These are phyloP conservation scores for Entosphenus tridentatus DNA, from an alignment of 2,113 vertebrate species.

Conservation along the genomic window DNA sequence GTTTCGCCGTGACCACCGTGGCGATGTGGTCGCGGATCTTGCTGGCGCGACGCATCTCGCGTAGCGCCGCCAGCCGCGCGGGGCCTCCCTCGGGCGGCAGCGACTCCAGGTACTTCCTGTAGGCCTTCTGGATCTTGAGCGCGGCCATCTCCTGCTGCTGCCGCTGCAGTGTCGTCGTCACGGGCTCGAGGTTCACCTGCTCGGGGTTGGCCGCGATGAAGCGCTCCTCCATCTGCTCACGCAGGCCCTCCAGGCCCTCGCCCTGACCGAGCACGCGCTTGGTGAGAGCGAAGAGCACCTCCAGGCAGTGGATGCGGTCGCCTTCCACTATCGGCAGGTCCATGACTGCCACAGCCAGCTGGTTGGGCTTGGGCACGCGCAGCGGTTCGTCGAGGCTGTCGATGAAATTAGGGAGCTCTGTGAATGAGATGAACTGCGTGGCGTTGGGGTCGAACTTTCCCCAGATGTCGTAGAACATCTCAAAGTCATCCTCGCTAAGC, in stretches of 20 bases:
- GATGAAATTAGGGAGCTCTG: slow-evolving; percentile 29
- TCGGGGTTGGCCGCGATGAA: slow-evolving; percentile 29
- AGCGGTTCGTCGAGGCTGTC: slow-evolving; percentile 25
- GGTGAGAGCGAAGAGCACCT: slow-evolving; percentile 36
- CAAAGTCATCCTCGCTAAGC: slow-evolving; percentile 31
- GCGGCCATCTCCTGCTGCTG: slow-evolving; percentile 27
- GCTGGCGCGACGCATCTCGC: no score
- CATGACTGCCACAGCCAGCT: slow-evolving; percentile 21
- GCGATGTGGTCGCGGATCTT: no score
- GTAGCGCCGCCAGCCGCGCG: no score
- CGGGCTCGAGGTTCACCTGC: slow-evolving; percentile 25
- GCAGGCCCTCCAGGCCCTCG: slow-evolving; percentile 23
- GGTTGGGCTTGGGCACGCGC: slow-evolving; percentile 30
- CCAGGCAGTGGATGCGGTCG: slow-evolving; percentile 32
- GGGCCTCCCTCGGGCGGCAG: no score
- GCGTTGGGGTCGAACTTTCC: slow-evolving; percentile 33
- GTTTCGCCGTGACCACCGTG: no score
- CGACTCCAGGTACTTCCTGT: slow-evolving; percentile 18
- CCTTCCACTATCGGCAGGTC: slow-evolving; percentile 30
- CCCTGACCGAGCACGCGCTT: slow-evolving; percentile 33
- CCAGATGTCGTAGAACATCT: slow-evolving; percentile 36
- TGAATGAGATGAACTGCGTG: slow-evolving; percentile 28
- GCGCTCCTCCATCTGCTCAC: slow-evolving; percentile 31
- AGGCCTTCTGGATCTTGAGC: slow-evolving; percentile 27
- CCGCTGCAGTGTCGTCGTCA: slow-evolving; percentile 24